phyloP scores from a whole-genome alignment of 2,888 invertebrate genomes.

The Hirtodrosophila duncani region DNA sequence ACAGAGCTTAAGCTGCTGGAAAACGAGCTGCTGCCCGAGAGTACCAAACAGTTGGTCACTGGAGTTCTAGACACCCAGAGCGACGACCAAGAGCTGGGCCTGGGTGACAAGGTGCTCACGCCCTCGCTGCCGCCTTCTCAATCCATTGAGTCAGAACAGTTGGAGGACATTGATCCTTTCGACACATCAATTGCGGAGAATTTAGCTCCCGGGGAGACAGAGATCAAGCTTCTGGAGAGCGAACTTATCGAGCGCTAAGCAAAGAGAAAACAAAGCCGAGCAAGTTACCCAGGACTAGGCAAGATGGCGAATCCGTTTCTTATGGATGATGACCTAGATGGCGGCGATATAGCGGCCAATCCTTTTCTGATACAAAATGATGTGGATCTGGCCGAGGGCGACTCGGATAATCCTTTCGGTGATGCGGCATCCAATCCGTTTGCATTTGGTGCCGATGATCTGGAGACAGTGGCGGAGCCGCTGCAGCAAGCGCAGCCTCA shows the following conservation, averaged over 20 bases:
- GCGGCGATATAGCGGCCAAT: constrained; percentile 80
- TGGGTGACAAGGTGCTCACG: constrained; percentile 85
- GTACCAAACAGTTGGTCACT: constrained; percentile 59
- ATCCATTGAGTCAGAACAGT: constrained; percentile 72
- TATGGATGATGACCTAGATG: constrained; percentile 84
- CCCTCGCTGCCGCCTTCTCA: constrained; percentile 79
- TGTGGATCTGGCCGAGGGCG: constrained; percentile 26
- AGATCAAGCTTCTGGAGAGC: constrained; percentile 86
- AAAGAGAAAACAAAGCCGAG: constrained; percentile 1
- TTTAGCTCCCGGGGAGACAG: constrained; percentile 87
- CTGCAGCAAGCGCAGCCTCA: constrained; percentile 47
- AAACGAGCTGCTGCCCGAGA: constrained; percentile 83
- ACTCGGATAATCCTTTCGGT: no score
- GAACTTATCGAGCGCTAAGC: constrained; percentile 82
- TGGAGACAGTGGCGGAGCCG: constrained; percentile 60
- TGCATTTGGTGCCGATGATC: constrained; percentile 80
- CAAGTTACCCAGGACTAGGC: constrained; percentile 9
- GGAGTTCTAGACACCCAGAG: constrained; percentile 77
- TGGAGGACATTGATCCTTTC: constrained; percentile 86
- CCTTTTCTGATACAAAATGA: constrained; percentile 82
- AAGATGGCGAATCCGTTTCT: constrained; percentile 90
- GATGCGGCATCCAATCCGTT: constrained; percentile 83
- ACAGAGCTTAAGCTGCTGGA: constrained; percentile 88
- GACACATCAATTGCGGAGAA: constrained; percentile 91
- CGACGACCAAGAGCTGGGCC: constrained; percentile 79